These are phyloP conservation scores for Podarcis raffonei DNA, from an alignment of 2,113 vertebrate species.

Conservation along the genomic window DNA sequence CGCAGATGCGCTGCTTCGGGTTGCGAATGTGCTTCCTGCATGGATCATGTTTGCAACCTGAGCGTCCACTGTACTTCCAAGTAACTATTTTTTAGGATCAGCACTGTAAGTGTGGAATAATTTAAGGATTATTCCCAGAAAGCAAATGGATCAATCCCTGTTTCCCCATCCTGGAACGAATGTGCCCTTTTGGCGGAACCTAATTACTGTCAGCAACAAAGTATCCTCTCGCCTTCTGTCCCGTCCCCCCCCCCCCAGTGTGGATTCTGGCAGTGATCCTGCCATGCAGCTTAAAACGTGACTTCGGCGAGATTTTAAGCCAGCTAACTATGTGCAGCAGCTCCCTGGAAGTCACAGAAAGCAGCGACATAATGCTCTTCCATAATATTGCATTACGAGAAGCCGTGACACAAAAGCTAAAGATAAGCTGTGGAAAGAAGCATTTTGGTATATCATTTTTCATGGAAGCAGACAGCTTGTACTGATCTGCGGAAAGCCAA, in stretches of 20 bases:
- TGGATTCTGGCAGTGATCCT: background rate
- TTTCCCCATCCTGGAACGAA: background rate
- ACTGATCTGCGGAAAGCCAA: background rate
- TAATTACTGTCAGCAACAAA: background rate
- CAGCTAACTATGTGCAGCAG: background rate
- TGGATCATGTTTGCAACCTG: too few species aligned
- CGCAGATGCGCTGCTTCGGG: too few species aligned
- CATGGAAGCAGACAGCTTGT: conserved; percentile 21
- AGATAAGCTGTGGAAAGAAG: conserved; percentile 13
- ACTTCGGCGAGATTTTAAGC: background rate
- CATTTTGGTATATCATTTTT: conserved; percentile 16
- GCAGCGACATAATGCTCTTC: background rate
- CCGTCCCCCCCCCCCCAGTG: background rate
- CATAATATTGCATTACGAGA: background rate
- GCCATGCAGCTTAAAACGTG: background rate
- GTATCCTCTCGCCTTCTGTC: background rate
- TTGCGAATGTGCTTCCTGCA: too few species aligned
- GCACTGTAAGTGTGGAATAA: background rate
- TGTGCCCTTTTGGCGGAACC: background rate
- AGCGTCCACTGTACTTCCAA: background rate
- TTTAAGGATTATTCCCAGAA: background rate
- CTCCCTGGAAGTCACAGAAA: background rate
- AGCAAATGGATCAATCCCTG: background rate
- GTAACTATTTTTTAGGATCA: background rate
- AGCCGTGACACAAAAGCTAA: background rate